Evolutionary conservation across 2,888 invertebrate genomes (phyloP).

Genomic region (Cactoblastis cactorum): DNA sequence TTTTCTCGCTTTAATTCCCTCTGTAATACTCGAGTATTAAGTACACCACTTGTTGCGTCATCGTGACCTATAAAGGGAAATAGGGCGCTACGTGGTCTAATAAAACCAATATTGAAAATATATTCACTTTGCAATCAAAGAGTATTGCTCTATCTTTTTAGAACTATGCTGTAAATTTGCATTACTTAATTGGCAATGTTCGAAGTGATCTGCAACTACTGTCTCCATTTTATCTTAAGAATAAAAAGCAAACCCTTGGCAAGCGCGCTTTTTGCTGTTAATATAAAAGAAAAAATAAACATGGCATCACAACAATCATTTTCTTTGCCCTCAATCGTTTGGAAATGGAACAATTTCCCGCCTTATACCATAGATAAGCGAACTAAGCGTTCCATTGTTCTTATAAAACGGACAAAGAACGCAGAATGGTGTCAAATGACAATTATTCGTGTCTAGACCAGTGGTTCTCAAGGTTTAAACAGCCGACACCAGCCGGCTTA

Average conservation of each 20-base stretch:
- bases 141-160: background rate
- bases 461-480: too few relatives aligned
- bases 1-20: slow-evolving; percentile 9
- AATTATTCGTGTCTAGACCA: slow-evolving; percentile 22
- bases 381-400: slow-evolving; percentile 1
- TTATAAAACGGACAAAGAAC: slow-evolving; percentile 4
- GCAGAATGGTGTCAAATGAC: slow-evolving; percentile 23
- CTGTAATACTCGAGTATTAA: background rate
- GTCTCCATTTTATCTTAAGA: too few relatives aligned
- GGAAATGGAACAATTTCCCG: slow-evolving; percentile 12
- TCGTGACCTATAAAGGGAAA: slow-evolving; percentile 1
- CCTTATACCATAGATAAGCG: background rate
- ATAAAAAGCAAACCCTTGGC: too few relatives aligned
- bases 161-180: background rate
- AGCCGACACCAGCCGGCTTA: too few relatives aligned
- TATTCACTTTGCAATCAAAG: background rate
- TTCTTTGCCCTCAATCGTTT: background rate
- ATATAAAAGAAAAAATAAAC: too few relatives aligned
- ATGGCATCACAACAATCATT: background rate
- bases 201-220: too few relatives aligned
- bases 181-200: background rate
- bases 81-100: slow-evolving; percentile 3
- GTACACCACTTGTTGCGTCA: slow-evolving; percentile 6
- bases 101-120: slow-evolving; percentile 10
- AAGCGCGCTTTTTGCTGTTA: too few relatives aligned